Evolutionary conservation across 2,113 vertebrate genomes (phyloP).

Genomic region (Turdus rufiventris): DNA sequence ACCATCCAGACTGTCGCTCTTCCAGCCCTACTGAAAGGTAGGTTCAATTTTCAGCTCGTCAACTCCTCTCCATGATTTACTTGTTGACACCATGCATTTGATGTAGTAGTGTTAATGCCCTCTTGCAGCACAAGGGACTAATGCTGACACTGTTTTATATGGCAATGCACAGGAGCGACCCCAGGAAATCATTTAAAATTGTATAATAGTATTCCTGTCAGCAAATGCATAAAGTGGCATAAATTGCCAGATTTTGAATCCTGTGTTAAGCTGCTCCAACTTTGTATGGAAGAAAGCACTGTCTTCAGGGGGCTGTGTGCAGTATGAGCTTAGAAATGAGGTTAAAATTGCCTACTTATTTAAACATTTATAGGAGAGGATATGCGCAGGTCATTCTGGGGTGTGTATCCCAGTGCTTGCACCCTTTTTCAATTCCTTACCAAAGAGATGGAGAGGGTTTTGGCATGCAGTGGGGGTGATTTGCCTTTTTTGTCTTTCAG

Average conservation of each 20-base stretch:
- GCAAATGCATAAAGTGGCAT: neutral
- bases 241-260: neutral
- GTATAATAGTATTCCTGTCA: slow-evolving; percentile 41
- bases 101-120: slow-evolving; percentile 76
- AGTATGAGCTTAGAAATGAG: neutral
- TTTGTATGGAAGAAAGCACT: neutral
- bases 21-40: slow-evolving; percentile 60
- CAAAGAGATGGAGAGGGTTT: neutral
- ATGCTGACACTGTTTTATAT: slow-evolving; percentile 11
- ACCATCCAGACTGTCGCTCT: slow-evolving; percentile 67
- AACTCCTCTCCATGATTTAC: slow-evolving; percentile 76
- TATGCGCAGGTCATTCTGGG: neutral
- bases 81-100: slow-evolving; percentile 68
- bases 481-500: neutral
- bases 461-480: neutral
- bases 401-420: neutral
- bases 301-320: neutral
- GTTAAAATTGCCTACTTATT: neutral
- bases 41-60: slow-evolving; percentile 77
- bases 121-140: slow-evolving; percentile 65
- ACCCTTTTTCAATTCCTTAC: neutral
- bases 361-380: neutral
- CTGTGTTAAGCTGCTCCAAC: neutral
- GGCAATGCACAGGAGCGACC: neutral
- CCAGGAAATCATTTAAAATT: slow-evolving; percentile 24